These are phyloP conservation scores for Boulengerochromis microlepis DNA, from an alignment of 2,113 vertebrate genomes.

Conservation along the genomic window DNA sequence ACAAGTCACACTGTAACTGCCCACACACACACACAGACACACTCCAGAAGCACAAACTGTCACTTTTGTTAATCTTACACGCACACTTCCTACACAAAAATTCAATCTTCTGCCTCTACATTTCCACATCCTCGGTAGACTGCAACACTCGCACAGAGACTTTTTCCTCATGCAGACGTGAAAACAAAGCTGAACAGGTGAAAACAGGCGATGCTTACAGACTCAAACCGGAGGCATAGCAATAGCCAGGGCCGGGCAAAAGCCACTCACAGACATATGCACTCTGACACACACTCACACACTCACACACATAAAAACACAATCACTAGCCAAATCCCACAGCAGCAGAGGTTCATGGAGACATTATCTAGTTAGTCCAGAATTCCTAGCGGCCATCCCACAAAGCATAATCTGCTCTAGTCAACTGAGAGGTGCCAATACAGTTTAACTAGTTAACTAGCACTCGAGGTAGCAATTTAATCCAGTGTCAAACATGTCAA, in stretches of 20 bases:
- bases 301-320: neutral
- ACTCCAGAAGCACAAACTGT: neutral
- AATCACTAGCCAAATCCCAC: neutral
- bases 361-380: neutral
- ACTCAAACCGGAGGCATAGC: slow-evolving; percentile 9
- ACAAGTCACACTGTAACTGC: neutral
- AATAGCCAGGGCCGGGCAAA: neutral
- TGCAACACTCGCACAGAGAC: neutral
- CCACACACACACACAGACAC: neutral
- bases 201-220: neutral
- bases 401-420: neutral
- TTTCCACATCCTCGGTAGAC: slow-evolving; percentile 25
- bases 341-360: neutral
- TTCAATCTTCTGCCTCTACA: neutral
- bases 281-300: neutral
- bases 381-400: neutral
- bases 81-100: neutral
- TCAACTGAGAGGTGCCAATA: neutral
- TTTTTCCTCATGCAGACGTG: slow-evolving; percentile 33
- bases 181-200: slow-evolving; percentile 13
- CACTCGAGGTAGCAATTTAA: neutral
- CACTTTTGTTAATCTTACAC: neutral
- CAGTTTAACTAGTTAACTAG: neutral
- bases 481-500: neutral
- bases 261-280: neutral